Evolutionary conservation across 2,888 invertebrate species (phyloP), one percentile per base, ranked within the genome.

Genomic region (Pterobdella sp.): DNA sequence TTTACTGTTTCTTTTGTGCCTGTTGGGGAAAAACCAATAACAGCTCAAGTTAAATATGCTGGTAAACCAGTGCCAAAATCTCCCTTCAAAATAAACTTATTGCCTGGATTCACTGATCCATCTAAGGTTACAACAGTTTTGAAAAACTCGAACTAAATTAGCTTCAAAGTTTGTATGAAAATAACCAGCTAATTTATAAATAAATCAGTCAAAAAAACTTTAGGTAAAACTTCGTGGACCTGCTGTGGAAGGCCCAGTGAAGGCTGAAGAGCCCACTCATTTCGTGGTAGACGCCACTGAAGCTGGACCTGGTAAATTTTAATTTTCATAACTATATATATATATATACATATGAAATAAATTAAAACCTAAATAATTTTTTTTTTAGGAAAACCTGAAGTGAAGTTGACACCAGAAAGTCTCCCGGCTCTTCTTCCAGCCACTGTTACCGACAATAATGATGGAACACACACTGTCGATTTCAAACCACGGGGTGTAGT

Each of bases 241-340:
- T 18, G 93, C 93, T 78, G 86, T 93, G 2, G 90, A 92, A 81
- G 88, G 88, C 75, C 90, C 90, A 0, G 89, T 91, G 0, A 90
- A 90, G 80, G 88, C 90, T 18, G 89, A 89, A 77, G 85, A 87
- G 2, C 88, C 90, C 29, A 92, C 91, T 1, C 89, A 91, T 82
- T 92, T 93, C 82, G 90, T 90, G 79, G 89, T 93, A 64, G 93
- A 93, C 82, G 90, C 91, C 75, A 89, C 90, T 68, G 89, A 90
- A 79, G 92, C 92, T 69, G 93, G 92, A 29, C 88, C 89, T 75
- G 92, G 90, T 79, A 87, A 87, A 70, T 63, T 10, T 7, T 63
- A 26, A 63, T 63, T 7, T 14, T 63, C 14, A 63, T 63, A n/a
- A 63, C 2, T 7, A 18, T 26, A 10, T 10, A 37, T 35, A 10